A percentile compares a stretch with the other conserved stretches of the same genome.
phyloP scores from a whole-genome alignment of 64 coral and sea anemone species.

The Montipora foliosa region DNA sequence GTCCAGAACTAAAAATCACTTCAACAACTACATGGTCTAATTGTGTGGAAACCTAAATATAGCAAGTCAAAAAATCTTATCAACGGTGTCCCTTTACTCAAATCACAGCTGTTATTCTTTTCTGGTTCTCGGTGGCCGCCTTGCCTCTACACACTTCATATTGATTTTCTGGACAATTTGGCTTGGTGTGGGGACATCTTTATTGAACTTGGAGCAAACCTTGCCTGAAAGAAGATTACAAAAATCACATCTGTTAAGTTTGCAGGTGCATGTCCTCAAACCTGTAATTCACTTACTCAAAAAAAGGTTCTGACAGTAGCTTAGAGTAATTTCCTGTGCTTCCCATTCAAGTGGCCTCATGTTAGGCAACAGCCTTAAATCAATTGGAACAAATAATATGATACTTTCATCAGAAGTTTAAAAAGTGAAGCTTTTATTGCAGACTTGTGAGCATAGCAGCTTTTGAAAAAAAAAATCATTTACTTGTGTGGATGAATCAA shows the following conservation, averaged over 20 bases:
- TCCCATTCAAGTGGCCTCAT: conserved; percentile 11
- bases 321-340: neutral
- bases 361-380: conserved; percentile 9
- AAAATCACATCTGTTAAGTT: conserved; percentile 12
- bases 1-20: neutral
- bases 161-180: conserved; percentile 35
- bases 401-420: neutral
- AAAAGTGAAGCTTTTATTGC: conserved; percentile 1
- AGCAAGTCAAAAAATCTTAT: neutral
- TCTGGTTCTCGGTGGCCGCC: conserved; percentile 17
- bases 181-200: conserved; percentile 19
- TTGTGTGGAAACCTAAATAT: neutral
- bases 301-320: conserved; percentile 5
- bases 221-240: conserved; percentile 15
- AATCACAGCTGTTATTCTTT: too few relatives aligned
- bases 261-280: conserved; percentile 11
- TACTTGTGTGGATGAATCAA: conserved; percentile 5
- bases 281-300: neutral
- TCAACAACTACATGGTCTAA: neutral
- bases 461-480: conserved; percentile 1
- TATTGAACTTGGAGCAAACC: conserved; percentile 7
- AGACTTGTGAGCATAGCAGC: neutral
- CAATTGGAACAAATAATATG: neutral
- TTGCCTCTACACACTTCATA: conserved; percentile 30
- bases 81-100: too few relatives aligned